Conservation (phyloP, 1,140 invertebrate species). For the Macrobrachium rosenbergii region DNA sequence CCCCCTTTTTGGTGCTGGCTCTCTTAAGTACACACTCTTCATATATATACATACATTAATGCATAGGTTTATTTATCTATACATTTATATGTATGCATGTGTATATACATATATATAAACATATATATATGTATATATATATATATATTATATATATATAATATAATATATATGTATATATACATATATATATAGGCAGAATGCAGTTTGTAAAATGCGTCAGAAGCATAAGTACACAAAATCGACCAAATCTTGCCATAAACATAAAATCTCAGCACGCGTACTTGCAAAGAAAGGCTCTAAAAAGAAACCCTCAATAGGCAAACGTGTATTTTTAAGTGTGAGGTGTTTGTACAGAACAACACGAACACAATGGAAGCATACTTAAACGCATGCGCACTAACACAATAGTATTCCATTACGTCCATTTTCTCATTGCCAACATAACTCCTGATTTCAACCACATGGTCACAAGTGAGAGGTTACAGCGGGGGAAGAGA, state of each 20-base stretch:
- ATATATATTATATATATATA: background rate
- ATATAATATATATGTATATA: background rate
- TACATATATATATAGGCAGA: background rate
- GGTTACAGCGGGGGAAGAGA: background rate
- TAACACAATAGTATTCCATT: no score
- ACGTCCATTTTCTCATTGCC: no score
- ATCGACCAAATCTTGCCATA: background rate
- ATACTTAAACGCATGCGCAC: background rate
- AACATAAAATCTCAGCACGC: no score
- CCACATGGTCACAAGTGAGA: constrained; percentile 37
- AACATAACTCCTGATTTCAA: constrained; percentile 22
- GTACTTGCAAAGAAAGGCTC: no score
- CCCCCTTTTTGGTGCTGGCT: no score
- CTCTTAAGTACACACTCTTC: background rate
- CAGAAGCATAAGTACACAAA: background rate
- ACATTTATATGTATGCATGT: background rate
- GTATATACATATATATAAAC: background rate
- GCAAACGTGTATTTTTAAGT: no score
- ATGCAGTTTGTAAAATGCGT: no score
- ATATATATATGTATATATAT: constrained; percentile 16
- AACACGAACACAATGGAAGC: no score
- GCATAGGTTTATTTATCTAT: background rate
- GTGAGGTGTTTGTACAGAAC: no score
- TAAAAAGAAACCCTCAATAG: no score
- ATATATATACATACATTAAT: background rate